Conservation (phyloP, 2,888 invertebrate genomes). For the Megastigmus dorsalis region DNA sequence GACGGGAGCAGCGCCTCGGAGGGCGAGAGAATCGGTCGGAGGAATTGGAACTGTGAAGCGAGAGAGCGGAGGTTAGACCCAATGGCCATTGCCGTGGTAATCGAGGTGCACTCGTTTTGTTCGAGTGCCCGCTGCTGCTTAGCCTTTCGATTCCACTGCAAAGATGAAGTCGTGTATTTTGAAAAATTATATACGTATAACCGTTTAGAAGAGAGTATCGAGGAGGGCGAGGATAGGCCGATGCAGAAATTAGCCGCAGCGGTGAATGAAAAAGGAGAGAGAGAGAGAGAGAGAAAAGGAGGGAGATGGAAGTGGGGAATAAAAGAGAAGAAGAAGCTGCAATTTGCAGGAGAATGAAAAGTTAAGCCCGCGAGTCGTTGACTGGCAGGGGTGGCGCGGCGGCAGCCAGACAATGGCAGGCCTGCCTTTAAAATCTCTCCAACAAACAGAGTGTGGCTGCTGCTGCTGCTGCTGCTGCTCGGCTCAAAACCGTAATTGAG, state of each 20-base stretch:
- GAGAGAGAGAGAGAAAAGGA: slow-evolving; percentile 61
- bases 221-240: neutral
- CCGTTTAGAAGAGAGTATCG: slow-evolving; percentile 5
- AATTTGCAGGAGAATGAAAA: slow-evolving; percentile 74
- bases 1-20: too few relatives aligned
- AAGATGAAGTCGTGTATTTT: neutral
- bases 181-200: neutral
- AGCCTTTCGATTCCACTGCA: too few relatives aligned
- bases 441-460: slow-evolving; percentile 69
- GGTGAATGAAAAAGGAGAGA: slow-evolving; percentile 25
- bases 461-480: too few relatives aligned
- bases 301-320: slow-evolving; percentile 62
- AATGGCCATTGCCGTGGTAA: slow-evolving; percentile 25
- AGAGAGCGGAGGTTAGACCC: slow-evolving; percentile 34
- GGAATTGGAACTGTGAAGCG: slow-evolving; percentile 21
- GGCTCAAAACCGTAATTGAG: slow-evolving; percentile 72
- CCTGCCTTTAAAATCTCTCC: slow-evolving; percentile 73
- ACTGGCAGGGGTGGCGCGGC: slow-evolving; percentile 67
- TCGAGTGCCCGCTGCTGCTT: too few relatives aligned
- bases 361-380: slow-evolving; percentile 69
- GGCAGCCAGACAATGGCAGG: slow-evolving; percentile 65
- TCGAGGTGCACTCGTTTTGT: slow-evolving; percentile 13
- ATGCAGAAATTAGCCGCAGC: neutral
- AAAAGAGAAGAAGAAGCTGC: slow-evolving; percentile 70
- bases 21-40: slow-evolving; percentile 50